These are phyloP conservation scores for Euthynnus affinis DNA, from an alignment of 2,797 vertebrate genomes.

Conservation along the genomic window DNA sequence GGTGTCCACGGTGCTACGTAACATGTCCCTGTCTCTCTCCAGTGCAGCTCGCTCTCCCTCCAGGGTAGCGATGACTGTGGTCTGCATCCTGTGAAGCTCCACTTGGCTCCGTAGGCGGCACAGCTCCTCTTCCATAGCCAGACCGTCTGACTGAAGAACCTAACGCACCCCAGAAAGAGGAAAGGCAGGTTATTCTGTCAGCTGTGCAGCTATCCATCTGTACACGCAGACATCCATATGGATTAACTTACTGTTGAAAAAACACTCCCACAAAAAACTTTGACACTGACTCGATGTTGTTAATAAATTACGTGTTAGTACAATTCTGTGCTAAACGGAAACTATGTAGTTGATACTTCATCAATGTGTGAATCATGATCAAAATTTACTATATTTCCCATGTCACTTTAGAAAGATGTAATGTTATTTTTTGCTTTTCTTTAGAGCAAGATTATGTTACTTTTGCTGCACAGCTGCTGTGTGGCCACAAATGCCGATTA, in stretches of 20 bases:
- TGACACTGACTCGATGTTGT: background rate
- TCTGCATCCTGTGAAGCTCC: slow-evolving; percentile 86
- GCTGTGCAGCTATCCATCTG: slow-evolving; percentile 2
- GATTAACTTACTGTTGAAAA: background rate
- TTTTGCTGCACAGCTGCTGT: background rate
- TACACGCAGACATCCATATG: background rate
- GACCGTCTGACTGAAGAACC: slow-evolving; percentile 81
- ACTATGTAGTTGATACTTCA: background rate
- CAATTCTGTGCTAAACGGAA: background rate
- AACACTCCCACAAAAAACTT: background rate
- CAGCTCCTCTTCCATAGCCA: slow-evolving; percentile 86
- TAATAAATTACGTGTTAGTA: background rate
- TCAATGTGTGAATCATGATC: background rate
- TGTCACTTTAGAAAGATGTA: background rate
- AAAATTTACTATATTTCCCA: background rate
- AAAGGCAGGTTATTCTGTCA: background rate
- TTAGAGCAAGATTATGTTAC: background rate
- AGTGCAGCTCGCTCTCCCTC: slow-evolving; percentile 84
- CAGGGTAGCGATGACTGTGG: slow-evolving; percentile 84
- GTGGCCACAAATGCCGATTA: too few relatives aligned
- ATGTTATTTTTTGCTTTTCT: background rate
- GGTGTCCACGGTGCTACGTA: slow-evolving; percentile 80
- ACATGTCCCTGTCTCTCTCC: slow-evolving; percentile 85
- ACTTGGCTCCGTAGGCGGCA: slow-evolving; percentile 83
- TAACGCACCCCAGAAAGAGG: slow-evolving; percentile 41